Percentiles rank a stretch among this genome's conserved stretches.
These are phyloP conservation scores for Notolabrus celidotus DNA, from an alignment of 2,797 vertebrate species.

Conservation along the genomic window DNA sequence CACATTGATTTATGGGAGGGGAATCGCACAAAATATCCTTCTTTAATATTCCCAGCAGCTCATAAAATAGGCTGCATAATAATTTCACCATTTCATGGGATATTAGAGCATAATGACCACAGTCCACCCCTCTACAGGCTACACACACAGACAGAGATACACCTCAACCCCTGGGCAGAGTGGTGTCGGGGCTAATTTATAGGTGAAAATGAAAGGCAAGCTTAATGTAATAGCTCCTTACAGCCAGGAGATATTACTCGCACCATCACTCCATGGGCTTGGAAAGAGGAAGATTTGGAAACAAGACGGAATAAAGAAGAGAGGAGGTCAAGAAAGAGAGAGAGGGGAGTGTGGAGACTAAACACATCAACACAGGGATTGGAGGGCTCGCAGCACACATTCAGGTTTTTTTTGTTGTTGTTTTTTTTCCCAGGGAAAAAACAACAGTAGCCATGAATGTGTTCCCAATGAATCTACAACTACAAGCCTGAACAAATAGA, in stretches of 20 bases:
- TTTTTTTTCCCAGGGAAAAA: conserved; percentile 54
- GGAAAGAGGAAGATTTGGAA: conserved; percentile 64
- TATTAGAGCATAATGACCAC: conserved; percentile 99
- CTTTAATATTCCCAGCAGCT: conserved; percentile 91
- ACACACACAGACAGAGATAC: conserved; percentile 74
- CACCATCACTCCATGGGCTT: conserved; percentile 80
- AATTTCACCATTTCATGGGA: conserved; percentile 99
- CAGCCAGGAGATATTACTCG: conserved; percentile 87
- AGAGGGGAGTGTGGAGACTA: conserved; percentile 39
- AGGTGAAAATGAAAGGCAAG: conserved; percentile 93
- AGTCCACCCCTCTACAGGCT: conserved; percentile 93
- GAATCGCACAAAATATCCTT: conserved; percentile 73
- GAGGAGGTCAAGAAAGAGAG: conserved; percentile 57
- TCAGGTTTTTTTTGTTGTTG: no score
- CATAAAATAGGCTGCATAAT: conserved; percentile 92
- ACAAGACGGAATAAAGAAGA: conserved; percentile 58
- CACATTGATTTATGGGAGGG: conserved; percentile 67
- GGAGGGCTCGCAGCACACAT: conserved; percentile 67
- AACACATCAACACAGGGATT: conserved; percentile 67
- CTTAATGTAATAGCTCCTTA: conserved; percentile 95
- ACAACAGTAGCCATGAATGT: conserved; percentile 87
- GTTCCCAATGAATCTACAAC: conserved; percentile 93
- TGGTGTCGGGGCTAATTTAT: conserved; percentile 93
- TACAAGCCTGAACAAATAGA: conserved; percentile 95
- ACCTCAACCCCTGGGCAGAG: conserved; percentile 87